Evolutionary conservation across 2,888 invertebrate species (phyloP).

Genomic region (Lochmaea crataegi): DNA sequence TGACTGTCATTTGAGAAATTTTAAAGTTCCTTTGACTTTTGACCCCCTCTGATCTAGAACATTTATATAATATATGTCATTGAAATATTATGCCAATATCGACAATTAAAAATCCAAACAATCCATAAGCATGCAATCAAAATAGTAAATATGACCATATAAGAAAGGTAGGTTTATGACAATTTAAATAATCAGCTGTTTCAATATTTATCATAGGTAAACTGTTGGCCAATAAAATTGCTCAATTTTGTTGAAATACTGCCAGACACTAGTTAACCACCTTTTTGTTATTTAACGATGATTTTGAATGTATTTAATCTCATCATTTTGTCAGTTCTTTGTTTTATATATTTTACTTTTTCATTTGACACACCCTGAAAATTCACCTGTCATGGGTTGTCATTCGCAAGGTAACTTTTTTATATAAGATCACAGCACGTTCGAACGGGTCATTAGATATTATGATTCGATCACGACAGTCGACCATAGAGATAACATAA

Average conservation of each 20-base stretch:
- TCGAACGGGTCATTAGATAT: too few relatives aligned
- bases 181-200: conserved; percentile 33
- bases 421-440: too few relatives aligned
- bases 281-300: not conserved
- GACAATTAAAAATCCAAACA: not conserved
- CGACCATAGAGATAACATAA: too few relatives aligned
- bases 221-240: not conserved
- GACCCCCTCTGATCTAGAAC: conserved; percentile 20
- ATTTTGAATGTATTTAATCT: not conserved
- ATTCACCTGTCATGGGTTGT: not conserved
- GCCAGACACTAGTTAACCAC: not conserved
- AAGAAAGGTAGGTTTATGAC: conserved; percentile 10
- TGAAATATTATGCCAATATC: conserved; percentile 12
- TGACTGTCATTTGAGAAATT: conserved; percentile 32
- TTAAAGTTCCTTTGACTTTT: conserved; percentile 13
- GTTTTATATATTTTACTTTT: conserved; percentile 5
- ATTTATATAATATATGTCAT: not conserved
- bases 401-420: too few relatives aligned
- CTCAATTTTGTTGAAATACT: not conserved
- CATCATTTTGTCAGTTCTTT: conserved; percentile 1
- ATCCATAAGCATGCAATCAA: conserved; percentile 17
- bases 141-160: conserved; percentile 22
- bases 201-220: conserved; percentile 24
- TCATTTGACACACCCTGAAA: conserved; percentile 15
- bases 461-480: too few relatives aligned